Base-by-base conservation (phyloP, 2,888 invertebrate species). In the Cryptops parisi region DNA sequence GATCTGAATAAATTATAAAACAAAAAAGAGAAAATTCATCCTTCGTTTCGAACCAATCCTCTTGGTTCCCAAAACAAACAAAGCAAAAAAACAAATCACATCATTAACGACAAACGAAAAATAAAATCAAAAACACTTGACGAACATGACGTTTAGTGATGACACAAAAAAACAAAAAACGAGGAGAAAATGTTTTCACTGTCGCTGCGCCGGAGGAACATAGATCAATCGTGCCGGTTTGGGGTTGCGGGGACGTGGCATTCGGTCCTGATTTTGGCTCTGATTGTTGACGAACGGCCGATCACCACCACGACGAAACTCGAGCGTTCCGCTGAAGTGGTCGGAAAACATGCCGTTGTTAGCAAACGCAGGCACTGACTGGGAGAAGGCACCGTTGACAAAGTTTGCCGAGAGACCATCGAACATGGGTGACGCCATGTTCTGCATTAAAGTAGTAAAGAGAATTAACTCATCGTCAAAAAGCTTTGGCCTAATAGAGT, bases 261-360 rank as follows among this genome's bases (percentile, higher is more conserved):
- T 43, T 9, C 9, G 9, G 9, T 46, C 19, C 19, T 51, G 43
- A 9, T 43, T 41, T 24, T 22, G 22, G 4, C 19, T 17, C 24
- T 43, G 23, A 26, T 51, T 43, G 19, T 49, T 49, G 12, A 53
- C 33, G 43, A 23, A 48, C 12, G 53, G 53, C 25, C 47, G 39
- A 38, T 53, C 43, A 26, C 48, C 53, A n/a, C 53, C 53, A 6
- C 53, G 39, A 21, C 53, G 47, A 38, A 53, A 53, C 43, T 53
- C 53, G 24, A 53, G 43, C 24, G 48, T 48, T 22, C 53, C 53
- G 43, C 41, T 48, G 43, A 53, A 53, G 43, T 53, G 41, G 27
- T 43, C 43, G 15, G 51, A 51, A 43, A 43, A 43, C 51, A 51
- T 43, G 43, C 51, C 51, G 26, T 51, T 51, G 43, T 41, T 51